These are phyloP conservation scores for Leptonema lineaticorne DNA, from an alignment of 1,140 invertebrate species.

Conservation along the genomic window DNA sequence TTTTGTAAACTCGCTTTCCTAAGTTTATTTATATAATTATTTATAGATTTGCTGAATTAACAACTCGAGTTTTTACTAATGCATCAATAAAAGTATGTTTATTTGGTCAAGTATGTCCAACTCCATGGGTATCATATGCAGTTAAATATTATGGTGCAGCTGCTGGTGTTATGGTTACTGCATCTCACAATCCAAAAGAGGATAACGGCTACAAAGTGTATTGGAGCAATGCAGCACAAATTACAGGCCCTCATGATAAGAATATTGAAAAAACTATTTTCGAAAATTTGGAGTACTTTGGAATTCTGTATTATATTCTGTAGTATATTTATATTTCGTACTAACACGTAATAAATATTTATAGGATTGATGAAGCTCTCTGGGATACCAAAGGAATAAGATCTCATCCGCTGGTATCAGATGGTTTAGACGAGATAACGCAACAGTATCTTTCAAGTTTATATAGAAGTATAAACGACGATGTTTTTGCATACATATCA, in stretches of 20 bases:
- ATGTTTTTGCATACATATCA: constrained; percentile 60
- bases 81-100: constrained; percentile 80
- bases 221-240: constrained; percentile 94
- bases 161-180: constrained; percentile 94
- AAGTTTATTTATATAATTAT: background rate
- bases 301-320: background rate
- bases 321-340: constrained; percentile 3
- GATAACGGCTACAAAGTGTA: constrained; percentile 99
- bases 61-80: constrained; percentile 80
- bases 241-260: constrained; percentile 89
- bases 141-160: constrained; percentile 69
- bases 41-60: constrained; percentile 85
- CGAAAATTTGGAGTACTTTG: constrained; percentile 65
- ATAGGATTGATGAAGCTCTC: constrained; percentile 50
- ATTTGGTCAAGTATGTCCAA: constrained; percentile 81
- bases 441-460: constrained; percentile 68
- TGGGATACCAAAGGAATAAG: constrained; percentile 52
- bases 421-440: constrained; percentile 64
- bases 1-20: background rate
- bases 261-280: constrained; percentile 81
- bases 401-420: constrained; percentile 53
- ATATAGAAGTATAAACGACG: constrained; percentile 54
- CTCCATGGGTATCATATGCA: constrained; percentile 89
- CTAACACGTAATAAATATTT: constrained; percentile 3
- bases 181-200: constrained; percentile 98